Percentiles rank a stretch among this genome's conserved stretches.
These are phyloP conservation scores for Zoanthus sansibaricus DNA, from an alignment of 92 coral and sea anemone species.

Conservation along the genomic window DNA sequence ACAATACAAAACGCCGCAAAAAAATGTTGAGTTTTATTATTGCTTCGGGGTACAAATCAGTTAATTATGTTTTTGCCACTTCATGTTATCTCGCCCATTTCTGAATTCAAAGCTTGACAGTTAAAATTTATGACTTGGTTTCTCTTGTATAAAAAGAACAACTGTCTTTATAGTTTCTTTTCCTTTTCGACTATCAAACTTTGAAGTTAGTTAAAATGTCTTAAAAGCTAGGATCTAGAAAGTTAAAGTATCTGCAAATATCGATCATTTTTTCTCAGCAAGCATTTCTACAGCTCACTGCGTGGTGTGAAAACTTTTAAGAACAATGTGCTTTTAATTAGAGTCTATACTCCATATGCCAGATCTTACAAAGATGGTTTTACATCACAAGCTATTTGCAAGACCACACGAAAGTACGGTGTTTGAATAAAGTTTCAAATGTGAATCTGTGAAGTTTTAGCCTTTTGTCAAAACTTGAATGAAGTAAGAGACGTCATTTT, in stretches of 20 bases:
- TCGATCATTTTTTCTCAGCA: conserved; percentile 52
- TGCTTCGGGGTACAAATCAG: conserved; percentile 21
- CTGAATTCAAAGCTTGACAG: conserved; percentile 27
- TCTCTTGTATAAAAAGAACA: neutral
- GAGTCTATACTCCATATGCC: neutral
- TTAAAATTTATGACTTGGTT: conserved; percentile 21
- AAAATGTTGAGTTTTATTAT: neutral
- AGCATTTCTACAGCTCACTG: conserved; percentile 32
- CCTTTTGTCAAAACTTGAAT: neutral
- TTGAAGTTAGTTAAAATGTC: neutral
- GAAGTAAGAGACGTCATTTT: conserved; percentile 3
- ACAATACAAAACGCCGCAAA: conserved; percentile 30
- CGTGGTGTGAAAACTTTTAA: conserved; percentile 42
- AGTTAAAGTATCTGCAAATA: conserved; percentile 7
- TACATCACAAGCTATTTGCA: neutral
- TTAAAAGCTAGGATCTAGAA: neutral
- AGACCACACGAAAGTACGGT: conserved; percentile 20
- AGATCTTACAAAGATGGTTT: neutral
- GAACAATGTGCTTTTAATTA: conserved; percentile 51
- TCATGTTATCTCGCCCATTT: conserved; percentile 27
- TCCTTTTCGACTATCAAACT: neutral
- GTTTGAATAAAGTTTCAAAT: neutral
- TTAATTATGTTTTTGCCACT: conserved; percentile 1
- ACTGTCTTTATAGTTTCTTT: neutral
- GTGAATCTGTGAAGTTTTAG: no score